phyloP scores from a whole-genome alignment of 2,888 invertebrate species.

The Gastracanthus pulcherrimus region DNA sequence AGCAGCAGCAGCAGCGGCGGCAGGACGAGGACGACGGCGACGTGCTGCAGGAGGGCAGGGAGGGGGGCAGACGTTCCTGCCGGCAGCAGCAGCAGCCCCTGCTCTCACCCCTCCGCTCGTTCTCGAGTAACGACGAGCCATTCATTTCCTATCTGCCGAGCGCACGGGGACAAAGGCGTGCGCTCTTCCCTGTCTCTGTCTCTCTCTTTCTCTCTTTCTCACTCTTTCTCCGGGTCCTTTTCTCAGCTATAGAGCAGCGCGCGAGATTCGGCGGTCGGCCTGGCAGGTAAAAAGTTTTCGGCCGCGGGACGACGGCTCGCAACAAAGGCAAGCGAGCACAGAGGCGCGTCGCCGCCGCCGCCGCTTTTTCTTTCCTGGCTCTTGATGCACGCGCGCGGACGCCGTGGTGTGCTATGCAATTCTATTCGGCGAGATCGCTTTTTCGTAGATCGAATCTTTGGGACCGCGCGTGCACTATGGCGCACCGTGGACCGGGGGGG shows the following conservation, averaged over 20 bases:
- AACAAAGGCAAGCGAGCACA: conserved; percentile 11
- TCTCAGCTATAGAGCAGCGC: not conserved
- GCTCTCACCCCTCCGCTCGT: not conserved
- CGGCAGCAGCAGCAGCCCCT: not conserved
- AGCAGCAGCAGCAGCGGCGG: not conserved
- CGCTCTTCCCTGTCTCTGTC: not conserved
- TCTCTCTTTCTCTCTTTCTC: not conserved
- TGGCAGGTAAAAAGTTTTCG: conserved; percentile 48
- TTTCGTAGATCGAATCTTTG: conserved; percentile 30
- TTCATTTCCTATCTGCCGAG: conserved; percentile 50
- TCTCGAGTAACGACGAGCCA: conserved; percentile 36
- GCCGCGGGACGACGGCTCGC: conserved; percentile 15
- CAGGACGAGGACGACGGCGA: not conserved
- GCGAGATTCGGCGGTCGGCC: not conserved
- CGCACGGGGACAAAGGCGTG: conserved; percentile 40
- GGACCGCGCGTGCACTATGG: too few species aligned
- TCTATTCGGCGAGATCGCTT: conserved; percentile 17
- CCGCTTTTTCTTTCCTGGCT: not conserved
- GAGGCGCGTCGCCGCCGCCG: not conserved
- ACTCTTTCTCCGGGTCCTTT: not conserved
- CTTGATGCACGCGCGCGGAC: conserved; percentile 12
- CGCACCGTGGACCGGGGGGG: too few species aligned
- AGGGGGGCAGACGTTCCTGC: conserved; percentile 5
- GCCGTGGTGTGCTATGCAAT: not conserved
- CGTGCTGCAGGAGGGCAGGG: not conserved